A percentile compares a stretch with the other conserved stretches of the same genome.
phyloP scores from a whole-genome alignment of 2,888 invertebrate genomes.

The Macropis europaea region DNA sequence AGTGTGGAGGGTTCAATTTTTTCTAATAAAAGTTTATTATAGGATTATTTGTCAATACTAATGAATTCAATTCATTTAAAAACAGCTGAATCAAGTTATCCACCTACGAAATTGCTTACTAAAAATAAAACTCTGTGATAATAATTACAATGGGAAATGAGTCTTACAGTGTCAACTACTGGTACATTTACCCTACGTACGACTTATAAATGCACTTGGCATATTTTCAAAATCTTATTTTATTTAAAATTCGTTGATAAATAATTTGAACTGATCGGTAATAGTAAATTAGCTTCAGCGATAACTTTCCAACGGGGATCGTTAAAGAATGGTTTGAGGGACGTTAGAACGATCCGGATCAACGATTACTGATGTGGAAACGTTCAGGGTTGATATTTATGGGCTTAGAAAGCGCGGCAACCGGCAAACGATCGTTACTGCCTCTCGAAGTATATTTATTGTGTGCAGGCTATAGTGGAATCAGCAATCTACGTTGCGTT shows the following conservation, averaged over 20 bases:
- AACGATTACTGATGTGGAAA: slow-evolving; percentile 46
- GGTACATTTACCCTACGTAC: too few species aligned
- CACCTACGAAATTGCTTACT: too few species aligned
- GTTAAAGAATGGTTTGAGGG: slow-evolving; percentile 42
- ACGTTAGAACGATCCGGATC: slow-evolving; percentile 36
- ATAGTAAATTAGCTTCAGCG: slow-evolving; percentile 29
- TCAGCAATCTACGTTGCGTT: background rate
- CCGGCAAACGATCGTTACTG: slow-evolving; percentile 59
- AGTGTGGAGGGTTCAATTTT: too few species aligned
- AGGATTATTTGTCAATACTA: too few species aligned
- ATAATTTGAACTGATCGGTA: background rate
- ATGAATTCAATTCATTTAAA: too few species aligned
- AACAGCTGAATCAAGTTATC: too few species aligned
- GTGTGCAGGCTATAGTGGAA: background rate
- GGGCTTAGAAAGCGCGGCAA: slow-evolving; percentile 52
- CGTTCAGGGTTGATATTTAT: slow-evolving; percentile 51
- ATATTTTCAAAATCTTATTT: background rate
- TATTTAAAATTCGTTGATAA: background rate
- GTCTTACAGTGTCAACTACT: too few species aligned
- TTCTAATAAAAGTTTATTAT: too few species aligned
- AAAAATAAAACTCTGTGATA: too few species aligned
- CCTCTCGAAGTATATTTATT: slow-evolving; percentile 56
- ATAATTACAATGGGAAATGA: too few species aligned
- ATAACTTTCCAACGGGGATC: slow-evolving; percentile 33
- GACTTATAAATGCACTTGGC: too few species aligned